phyloP scores from a whole-genome alignment of 2,113 vertebrate species.

The Daboia siamensis region DNA sequence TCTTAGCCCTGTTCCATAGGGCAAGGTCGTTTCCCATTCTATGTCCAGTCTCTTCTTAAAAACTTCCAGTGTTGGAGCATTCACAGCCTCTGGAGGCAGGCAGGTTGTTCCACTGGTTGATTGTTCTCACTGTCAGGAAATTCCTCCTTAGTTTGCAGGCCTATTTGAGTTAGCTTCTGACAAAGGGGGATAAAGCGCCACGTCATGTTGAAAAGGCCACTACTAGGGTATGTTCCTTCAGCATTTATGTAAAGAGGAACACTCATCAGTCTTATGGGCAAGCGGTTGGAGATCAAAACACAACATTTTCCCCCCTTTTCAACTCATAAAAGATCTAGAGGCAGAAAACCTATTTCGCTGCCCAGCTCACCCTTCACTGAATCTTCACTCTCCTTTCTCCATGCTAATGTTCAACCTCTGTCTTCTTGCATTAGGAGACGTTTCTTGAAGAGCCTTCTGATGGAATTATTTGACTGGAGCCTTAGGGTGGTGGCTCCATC shows the following conservation, averaged over 20 bases:
- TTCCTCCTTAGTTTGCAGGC: no score
- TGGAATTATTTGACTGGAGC: constrained; percentile 69
- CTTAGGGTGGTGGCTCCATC: constrained; percentile 55
- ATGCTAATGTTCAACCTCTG: constrained; percentile 38
- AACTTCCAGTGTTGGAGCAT: no score
- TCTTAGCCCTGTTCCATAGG: no score
- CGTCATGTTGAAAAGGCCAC: neutral
- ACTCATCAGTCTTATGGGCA: neutral
- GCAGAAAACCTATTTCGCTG: neutral
- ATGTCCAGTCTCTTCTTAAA: no score
- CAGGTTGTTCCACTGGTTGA: no score
- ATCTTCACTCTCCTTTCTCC: constrained; percentile 42
- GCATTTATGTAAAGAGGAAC: neutral
- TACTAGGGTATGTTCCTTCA: neutral
- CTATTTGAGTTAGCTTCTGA: no score
- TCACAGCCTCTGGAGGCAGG: no score
- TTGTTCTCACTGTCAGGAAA: no score
- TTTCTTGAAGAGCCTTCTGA: constrained; percentile 68
- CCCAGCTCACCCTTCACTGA: neutral
- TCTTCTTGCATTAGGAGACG: constrained; percentile 47
- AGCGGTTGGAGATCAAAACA: neutral
- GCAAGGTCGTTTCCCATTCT: no score
- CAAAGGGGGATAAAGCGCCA: neutral
- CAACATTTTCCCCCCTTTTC: neutral
- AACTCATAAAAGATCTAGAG: neutral